Evolutionary conservation across 2,113 vertebrate genomes (phyloP).

Genomic region (Cranoglanis bouderius): DNA sequence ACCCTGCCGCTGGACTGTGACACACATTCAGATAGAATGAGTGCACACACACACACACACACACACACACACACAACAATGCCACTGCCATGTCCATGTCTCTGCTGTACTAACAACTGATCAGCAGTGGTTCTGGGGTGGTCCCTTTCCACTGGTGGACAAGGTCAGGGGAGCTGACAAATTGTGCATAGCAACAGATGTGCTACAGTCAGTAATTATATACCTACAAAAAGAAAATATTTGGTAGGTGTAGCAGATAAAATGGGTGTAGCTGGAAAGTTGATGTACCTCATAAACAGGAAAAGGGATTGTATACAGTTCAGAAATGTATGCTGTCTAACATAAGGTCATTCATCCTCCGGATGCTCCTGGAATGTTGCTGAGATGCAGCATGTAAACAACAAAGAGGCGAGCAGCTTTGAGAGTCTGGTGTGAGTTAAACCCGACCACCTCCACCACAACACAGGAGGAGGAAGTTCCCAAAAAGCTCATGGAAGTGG

Average conservation of each 20-base stretch:
- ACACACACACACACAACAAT: neutral
- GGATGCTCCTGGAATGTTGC: neutral
- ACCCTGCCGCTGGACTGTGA: neutral
- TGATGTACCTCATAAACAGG: conserved; percentile 4
- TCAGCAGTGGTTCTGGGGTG: conserved; percentile 13
- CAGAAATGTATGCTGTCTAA: neutral
- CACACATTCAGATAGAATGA: neutral
- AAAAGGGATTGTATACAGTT: conserved; percentile 3
- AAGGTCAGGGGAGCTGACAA: conserved; percentile 11
- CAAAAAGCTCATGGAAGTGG: conserved; percentile 46
- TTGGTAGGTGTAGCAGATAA: conserved; percentile 20
- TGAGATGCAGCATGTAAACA: conserved; percentile 30
- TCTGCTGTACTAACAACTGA: neutral
- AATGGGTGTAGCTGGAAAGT: neutral
- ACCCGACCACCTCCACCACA: conserved; percentile 18
- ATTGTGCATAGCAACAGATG: conserved; percentile 26
- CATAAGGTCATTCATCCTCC: neutral
- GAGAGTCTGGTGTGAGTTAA: neutral
- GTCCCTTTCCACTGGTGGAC: neutral
- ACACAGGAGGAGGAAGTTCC: conserved; percentile 27
- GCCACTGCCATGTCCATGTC: neutral
- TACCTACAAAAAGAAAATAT: conserved; percentile 13
- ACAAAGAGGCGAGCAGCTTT: conserved; percentile 12
- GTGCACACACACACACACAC: neutral
- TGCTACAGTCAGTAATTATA: conserved; percentile 4